A percentile compares a stretch with the other conserved stretches of the same genome.
Conservation (phyloP, 2,888 invertebrate genomes). For the Lacanobia wlatinum region DNA sequence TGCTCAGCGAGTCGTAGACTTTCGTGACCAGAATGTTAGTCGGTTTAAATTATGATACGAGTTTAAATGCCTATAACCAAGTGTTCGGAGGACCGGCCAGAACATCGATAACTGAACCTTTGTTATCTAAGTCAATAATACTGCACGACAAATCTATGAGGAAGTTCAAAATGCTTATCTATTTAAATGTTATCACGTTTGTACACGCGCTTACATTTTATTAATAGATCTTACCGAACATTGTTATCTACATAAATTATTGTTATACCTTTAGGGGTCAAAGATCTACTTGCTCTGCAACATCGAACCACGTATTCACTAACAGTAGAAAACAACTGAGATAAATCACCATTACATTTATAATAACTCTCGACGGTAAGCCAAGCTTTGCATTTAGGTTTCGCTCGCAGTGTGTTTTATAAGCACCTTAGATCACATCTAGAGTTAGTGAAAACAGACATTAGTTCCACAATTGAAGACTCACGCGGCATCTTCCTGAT, state of each 20-base stretch:
- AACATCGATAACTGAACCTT: conserved; percentile 15
- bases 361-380: background rate
- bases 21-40: conserved; percentile 40
- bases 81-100: background rate
- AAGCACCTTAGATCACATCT: too few relatives aligned
- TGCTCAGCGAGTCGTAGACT: conserved; percentile 13
- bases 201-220: conserved; percentile 7
- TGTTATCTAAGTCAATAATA: conserved; percentile 19
- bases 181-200: conserved; percentile 15
- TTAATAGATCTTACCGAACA: conserved; percentile 3
- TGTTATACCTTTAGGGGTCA: conserved; percentile 6
- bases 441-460: background rate
- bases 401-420: background rate
- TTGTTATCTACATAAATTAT: background rate
- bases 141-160: background rate
- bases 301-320: background rate
- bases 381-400: background rate
- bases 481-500: background rate
- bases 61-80: conserved; percentile 23
- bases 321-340: background rate
- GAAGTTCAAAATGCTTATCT: conserved; percentile 18
- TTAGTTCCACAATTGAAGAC: background rate
- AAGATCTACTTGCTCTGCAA: background rate
- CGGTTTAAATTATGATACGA: conserved; percentile 11
- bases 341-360: background rate